Percentiles rank a stretch among this genome's conserved stretches.
Conservation (phyloP, 2,888 invertebrate genomes). For the Leucania comma region DNA sequence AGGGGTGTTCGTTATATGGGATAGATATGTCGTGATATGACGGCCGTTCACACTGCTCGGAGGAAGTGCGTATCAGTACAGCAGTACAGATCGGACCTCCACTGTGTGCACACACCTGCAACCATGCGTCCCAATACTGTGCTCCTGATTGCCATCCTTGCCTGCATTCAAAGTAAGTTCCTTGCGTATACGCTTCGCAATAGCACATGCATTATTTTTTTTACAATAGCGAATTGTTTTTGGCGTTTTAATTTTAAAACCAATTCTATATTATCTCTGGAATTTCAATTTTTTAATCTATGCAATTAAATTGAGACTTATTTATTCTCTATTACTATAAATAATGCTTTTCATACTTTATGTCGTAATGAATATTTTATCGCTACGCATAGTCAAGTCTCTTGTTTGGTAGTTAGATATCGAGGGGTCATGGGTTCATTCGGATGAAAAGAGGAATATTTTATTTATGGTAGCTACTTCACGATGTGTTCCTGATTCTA, state of each 20-base stretch:
- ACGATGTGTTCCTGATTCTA: conserved; percentile 1
- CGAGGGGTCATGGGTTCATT: conserved; percentile 63
- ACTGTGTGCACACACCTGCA: conserved; percentile 60
- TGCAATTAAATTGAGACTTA: background rate
- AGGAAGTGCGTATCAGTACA: conserved; percentile 77
- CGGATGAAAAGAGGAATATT: conserved; percentile 38
- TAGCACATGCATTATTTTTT: conserved; percentile 31
- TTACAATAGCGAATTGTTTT: conserved; percentile 50
- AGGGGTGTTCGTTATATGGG: conserved; percentile 72
- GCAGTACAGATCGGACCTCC: conserved; percentile 67
- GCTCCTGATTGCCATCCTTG: conserved; percentile 63
- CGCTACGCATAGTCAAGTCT: conserved; percentile 45
- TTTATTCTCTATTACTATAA: background rate
- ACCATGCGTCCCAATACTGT: conserved; percentile 59
- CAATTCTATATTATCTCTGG: background rate
- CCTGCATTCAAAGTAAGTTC: conserved; percentile 75
- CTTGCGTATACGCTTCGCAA: conserved; percentile 16
- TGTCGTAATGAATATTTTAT: conserved; percentile 42
- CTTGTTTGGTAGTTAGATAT: conserved; percentile 61
- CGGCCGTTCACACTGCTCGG: conserved; percentile 81
- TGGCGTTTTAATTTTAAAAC: background rate
- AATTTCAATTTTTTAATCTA: background rate
- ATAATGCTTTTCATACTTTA: conserved; percentile 9
- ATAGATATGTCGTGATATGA: conserved; percentile 76
- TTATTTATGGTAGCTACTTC: conserved; percentile 30